Conservation (phyloP, 2,113 vertebrate genomes). For the Corapipo altera region DNA sequence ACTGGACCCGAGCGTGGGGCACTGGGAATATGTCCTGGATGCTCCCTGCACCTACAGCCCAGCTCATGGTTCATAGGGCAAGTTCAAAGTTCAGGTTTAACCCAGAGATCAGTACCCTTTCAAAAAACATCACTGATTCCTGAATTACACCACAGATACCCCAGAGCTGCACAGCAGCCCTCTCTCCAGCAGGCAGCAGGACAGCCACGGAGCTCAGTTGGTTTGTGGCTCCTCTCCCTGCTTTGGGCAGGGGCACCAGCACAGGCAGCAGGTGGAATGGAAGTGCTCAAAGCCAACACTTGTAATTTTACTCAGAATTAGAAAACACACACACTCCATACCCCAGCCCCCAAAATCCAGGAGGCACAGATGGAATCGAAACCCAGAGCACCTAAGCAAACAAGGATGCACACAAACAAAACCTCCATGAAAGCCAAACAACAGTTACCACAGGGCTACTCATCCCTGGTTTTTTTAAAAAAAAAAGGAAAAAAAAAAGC, state of each 20-base stretch:
- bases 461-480: neutral
- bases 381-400: neutral
- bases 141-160: neutral
- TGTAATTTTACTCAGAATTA: neutral
- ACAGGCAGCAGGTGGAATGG: neutral
- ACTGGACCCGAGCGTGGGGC: neutral
- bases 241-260: neutral
- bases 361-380: neutral
- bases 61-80: rapidly evolving
- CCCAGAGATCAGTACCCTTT: neutral
- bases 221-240: neutral
- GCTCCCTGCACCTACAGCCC: neutral
- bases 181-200: neutral
- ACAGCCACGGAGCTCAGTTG: neutral
- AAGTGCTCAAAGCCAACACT: neutral
- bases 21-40: neutral
- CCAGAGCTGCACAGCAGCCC: neutral
- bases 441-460: neutral
- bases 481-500: neutral
- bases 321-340: conserved; percentile 4
- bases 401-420: neutral
- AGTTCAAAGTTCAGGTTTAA: neutral
- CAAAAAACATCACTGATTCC: neutral
- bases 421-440: neutral
- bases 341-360: neutral